A percentile compares a stretch with the other conserved stretches of the same genome.
Evolutionary conservation across 1,140 invertebrate genomes (phyloP).

Genomic region (Saxidomus purpurata): DNA sequence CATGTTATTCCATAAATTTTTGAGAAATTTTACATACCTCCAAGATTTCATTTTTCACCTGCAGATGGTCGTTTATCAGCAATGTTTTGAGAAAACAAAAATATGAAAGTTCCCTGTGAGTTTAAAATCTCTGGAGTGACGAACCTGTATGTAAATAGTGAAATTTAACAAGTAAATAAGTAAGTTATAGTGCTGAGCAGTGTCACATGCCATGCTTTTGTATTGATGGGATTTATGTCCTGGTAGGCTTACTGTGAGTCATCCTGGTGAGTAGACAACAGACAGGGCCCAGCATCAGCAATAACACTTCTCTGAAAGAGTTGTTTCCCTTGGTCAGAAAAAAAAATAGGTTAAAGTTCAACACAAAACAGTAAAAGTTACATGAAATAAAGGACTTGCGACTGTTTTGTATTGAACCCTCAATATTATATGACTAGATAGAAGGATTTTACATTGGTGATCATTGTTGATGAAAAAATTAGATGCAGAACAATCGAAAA

Average conservation of each 20-base stretch:
- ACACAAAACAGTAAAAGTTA: too few relatives aligned
- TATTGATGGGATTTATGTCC: background rate
- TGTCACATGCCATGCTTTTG: slow-evolving; percentile 10
- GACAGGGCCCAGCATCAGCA: background rate
- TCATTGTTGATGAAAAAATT: too few relatives aligned
- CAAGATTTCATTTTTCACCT: background rate
- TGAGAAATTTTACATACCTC: background rate
- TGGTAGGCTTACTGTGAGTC: background rate
- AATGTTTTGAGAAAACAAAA: background rate
- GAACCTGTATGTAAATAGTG: background rate
- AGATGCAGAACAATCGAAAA: too few relatives aligned
- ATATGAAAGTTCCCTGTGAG: background rate
- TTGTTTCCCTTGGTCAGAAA: background rate
- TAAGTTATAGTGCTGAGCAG: background rate
- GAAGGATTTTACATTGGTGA: too few relatives aligned
- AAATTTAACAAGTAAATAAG: background rate
- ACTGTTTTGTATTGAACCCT: too few relatives aligned
- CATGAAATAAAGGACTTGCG: too few relatives aligned
- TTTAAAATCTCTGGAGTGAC: background rate
- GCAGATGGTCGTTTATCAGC: background rate
- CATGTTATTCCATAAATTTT: slow-evolving; percentile 13
- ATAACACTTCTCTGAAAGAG: background rate
- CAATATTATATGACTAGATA: too few relatives aligned
- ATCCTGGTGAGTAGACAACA: background rate
- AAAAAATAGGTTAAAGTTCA: background rate